Conservation (phyloP, 2,888 invertebrate genomes). For the Tachina lurida region DNA sequence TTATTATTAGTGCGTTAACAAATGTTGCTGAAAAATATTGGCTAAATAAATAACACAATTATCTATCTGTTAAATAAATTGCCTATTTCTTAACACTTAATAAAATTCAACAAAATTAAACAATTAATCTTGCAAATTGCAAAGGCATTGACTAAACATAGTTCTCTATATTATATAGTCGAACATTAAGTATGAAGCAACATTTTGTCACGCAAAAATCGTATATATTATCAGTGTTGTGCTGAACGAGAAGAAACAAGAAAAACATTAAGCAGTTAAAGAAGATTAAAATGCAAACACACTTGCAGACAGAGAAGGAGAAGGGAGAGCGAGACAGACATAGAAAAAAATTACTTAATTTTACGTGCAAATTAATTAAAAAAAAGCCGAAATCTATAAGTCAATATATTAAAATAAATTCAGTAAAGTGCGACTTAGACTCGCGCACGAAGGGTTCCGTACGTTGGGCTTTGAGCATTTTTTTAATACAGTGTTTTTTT, state of each 20-base stretch:
- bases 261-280: slow-evolving; percentile 10
- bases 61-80: slow-evolving; percentile 23
- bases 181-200: slow-evolving; percentile 51
- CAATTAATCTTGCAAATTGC: slow-evolving; percentile 63
- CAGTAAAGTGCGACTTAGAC: no score
- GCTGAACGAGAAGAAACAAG: neutral
- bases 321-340: neutral
- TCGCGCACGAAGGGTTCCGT: no score
- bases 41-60: slow-evolving; percentile 3
- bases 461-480: no score
- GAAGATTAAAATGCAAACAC: slow-evolving; percentile 21
- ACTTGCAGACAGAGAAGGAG: no score
- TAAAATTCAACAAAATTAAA: slow-evolving; percentile 51
- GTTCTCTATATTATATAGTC: slow-evolving; percentile 22
- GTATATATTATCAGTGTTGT: slow-evolving; percentile 50
- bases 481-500: no score
- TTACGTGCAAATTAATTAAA: slow-evolving; percentile 65
- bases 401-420: slow-evolving; percentile 8
- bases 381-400: slow-evolving; percentile 51
- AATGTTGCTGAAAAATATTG: neutral
- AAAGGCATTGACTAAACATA: slow-evolving; percentile 19
- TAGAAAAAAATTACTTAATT: slow-evolving; percentile 56
- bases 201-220: slow-evolving; percentile 63
- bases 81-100: slow-evolving; percentile 40
- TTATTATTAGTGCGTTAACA: no score